Base-by-base conservation (phyloP, 2,797 vertebrate genomes). In the Hipposideros larvatus region DNA sequence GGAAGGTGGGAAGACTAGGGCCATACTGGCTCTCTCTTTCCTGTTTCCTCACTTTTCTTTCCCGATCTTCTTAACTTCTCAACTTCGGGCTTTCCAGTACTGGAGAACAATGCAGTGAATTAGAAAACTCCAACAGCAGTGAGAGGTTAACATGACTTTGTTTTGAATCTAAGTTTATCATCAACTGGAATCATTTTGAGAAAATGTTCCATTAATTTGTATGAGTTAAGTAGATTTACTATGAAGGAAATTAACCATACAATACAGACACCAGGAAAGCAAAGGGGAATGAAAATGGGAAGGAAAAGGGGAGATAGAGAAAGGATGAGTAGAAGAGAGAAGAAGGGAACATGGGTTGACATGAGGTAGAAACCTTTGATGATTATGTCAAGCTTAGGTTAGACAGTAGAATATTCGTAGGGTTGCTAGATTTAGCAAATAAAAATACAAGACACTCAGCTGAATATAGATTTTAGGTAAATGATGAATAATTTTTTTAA, bases 401-500 rank as follows among this genome's bases (percentile, higher is more conserved):
- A 34, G n/a, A 31, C n/a, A 37, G 63, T 34, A 83, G 70, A 90
- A 43, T 59, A 34, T 41, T 57, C 34, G 19, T 28, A 70, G 74
- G 19, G 41, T 34, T 55, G 28, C 31, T 48, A 78, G 61, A 71
- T 65, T 82, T 48, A 65, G 71, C 65, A 79, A 77, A 63, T 6
- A 28, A 65, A 77, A 89, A 51, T 63, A 63, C 5, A 82, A 61
- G 43, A 70, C 0, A 41, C 37, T 5, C 22, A 37, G 22, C 28
- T 51, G 65, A 86, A 71, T 77, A 71, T 90, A 34, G 65, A 83
- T 61, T 96, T 75, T 80, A 31, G 11, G 37, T 63, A 85, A 37
- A n/a, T 46, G 74, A 70, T 24, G 11, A 61, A 41, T 68, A 46
- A 5, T 46, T 87, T 65, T 37, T 71, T 71, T 37, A 80, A 24